Conservation (phyloP, 2,113 vertebrate genomes). For the Carollia perspicillata region DNA sequence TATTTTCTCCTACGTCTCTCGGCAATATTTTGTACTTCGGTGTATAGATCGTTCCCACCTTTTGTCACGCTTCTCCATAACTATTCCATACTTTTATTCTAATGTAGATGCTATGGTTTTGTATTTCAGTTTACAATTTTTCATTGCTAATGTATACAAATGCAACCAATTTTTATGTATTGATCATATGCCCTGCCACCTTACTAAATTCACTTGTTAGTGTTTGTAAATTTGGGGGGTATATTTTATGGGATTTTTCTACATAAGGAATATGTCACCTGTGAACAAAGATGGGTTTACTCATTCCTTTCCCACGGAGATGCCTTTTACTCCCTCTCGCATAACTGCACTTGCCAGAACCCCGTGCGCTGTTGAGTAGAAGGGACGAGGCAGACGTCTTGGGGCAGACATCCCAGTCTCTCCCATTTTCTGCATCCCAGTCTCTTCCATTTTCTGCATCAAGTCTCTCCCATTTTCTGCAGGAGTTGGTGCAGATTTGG, state of each 20-base stretch:
- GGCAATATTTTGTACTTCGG: neutral
- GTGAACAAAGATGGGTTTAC: neutral
- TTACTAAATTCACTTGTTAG: neutral
- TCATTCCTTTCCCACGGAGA: neutral
- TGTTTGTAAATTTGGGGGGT: neutral
- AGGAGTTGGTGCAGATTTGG: neutral
- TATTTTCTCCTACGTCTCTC: neutral
- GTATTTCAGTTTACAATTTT: neutral
- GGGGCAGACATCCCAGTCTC: neutral
- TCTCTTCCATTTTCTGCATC: neutral
- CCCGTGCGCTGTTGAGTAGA: neutral
- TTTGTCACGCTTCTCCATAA: neutral
- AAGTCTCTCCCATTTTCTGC: neutral
- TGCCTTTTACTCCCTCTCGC: neutral
- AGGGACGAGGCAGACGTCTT: neutral
- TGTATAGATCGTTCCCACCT: neutral
- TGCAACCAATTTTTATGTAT: neutral
- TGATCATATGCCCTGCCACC: neutral
- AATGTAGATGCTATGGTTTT: neutral
- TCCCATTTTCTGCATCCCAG: neutral
- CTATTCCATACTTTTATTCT: neutral
- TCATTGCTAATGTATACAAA: neutral
- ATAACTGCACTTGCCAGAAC: neutral
- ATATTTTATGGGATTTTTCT: neutral
- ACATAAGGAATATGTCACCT: neutral